Base-by-base conservation (phyloP, 1,140 invertebrate genomes). In the Habropoda laboriosa region DNA sequence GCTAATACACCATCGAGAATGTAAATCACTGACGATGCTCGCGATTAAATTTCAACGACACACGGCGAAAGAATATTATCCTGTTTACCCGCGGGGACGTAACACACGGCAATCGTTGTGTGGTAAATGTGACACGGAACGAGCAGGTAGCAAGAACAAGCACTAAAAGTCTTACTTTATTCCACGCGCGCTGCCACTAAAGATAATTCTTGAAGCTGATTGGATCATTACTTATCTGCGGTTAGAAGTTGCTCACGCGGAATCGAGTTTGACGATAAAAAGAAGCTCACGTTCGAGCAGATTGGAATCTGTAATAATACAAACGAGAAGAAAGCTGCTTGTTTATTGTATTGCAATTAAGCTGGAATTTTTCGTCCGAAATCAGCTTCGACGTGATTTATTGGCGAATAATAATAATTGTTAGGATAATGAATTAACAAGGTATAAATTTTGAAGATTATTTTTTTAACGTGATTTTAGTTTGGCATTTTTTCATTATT, bases 201-300 rank as follows among this genome's bases (percentile, higher is more conserved):
- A 60, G 76, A 78, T 78, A 78, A 78, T 78, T 78, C 47, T 45
- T 61, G 53, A 27, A 66, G 81, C 60, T 87, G 84, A 88, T 88
- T 87, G 87, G 84, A 82, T 88, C 85, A 86, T 88, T 85, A 86
- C 79, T 86, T 85, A 87, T 75, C 84, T 67, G 80, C 58, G 38
- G 74, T 70, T 73, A 61, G 80, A 86, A 79, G 81, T 70, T 64
- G 76, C 72, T 77, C 63, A 64, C 55, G 60, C 61, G 57, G 27
- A 53, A 40, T 71, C 58, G 53, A 27, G 49, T 30, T 53, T 3
- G 4, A 13, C 12, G 12, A 35, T 35, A 53, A 61, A 61, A 73
- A 27, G 60, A 30, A 18, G 2, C 27, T 10, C 30, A 47, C 40
- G 51, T n/a, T 16, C 30, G 38, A 51, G 49, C 32, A 32, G 32